Base-by-base conservation (phyloP, 2,888 invertebrate species). In the Hirtodrosophila alboralis region DNA sequence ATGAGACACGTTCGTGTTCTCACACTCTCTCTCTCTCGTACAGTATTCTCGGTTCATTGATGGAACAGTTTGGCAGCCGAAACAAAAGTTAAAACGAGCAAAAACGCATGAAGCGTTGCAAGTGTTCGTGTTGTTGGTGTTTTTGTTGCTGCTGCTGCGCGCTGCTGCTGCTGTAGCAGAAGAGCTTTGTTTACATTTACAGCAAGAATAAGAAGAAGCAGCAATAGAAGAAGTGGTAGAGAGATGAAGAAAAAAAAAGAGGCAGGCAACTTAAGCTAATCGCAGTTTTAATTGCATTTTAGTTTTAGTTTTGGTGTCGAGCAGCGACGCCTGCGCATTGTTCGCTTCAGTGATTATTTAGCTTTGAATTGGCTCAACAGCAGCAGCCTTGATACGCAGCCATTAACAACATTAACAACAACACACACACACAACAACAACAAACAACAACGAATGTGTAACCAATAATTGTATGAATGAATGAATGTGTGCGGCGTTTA, bases 51-150 rank as follows among this genome's bases (percentile, higher is more conserved):
- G 68, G 58, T 60, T 63, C 77, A 77, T 80, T 74, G 63, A 77
- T 71, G 79, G 63, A 84, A 84, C 77, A 59, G 56, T 71, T 72
- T 71, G 71, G 59, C 49, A 79, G 58, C 18, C 34, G 84, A 53
- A 76, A 64, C 77, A 70, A 23, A 63, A 73, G 56, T 60, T 48
- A 27, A 33, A 28, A 23, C 23, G 8, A 21, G 8, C 23, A 45
- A 30, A 26, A 54, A 60, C 58, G 67, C 67, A 56, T 41, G 41
- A 59, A 63, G 59, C 59, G 60, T 69, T 74, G 64, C 62, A 68
- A 75, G 54, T 69, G 59, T 63, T 56, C 37, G 33, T 30, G 31
- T 44, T 48, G 14, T 51, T 68, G 41, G 14, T 34, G 9, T n/a
- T 57, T 36, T 36, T 47, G 45, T 28, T 36, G 34, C 16, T 53